These are phyloP conservation scores for Perca flavescens DNA, from an alignment of 2,113 vertebrate species.

Conservation along the genomic window DNA sequence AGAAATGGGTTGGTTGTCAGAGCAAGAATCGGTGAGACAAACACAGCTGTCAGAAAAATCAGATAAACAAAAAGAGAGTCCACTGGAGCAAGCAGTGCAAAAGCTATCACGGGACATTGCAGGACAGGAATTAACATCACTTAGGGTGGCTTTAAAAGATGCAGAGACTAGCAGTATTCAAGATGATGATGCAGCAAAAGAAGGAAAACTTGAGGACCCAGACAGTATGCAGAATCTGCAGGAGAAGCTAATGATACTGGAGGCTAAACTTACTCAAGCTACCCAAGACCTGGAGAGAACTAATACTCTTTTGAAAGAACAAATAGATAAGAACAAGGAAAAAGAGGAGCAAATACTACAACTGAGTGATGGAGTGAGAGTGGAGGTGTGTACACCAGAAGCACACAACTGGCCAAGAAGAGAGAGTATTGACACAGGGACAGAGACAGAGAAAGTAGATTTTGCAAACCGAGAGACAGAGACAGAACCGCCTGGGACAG, in stretches of 20 bases:
- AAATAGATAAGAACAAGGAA: conserved; percentile 86
- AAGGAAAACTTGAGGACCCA: conserved; percentile 46
- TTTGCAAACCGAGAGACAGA: conserved; percentile 72
- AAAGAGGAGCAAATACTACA: conserved; percentile 88
- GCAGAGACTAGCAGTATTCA: conserved; percentile 40
- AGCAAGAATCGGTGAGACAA: conserved; percentile 43
- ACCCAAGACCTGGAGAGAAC: conserved; percentile 87
- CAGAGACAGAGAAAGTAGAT: conserved; percentile 70
- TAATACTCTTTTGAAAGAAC: conserved; percentile 83
- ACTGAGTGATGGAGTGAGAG: conserved; percentile 80
- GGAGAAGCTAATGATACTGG: conserved; percentile 86
- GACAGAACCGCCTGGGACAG: conserved; percentile 70
- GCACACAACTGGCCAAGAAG: conserved; percentile 57
- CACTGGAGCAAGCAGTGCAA: conserved; percentile 54
- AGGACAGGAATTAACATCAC: conserved; percentile 53
- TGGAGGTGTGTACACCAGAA: conserved; percentile 64
- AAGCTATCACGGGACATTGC: conserved; percentile 51
- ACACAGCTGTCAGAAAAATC: conserved; percentile 56
- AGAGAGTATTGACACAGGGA: conserved; percentile 77
- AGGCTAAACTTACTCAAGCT: conserved; percentile 86
- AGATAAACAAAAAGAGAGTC: conserved; percentile 54
- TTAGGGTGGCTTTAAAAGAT: conserved; percentile 51
- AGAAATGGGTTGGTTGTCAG: conserved; percentile 18
- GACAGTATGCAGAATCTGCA: conserved; percentile 77
- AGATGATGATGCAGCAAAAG: conserved; percentile 31